Percentiles rank a stretch among this genome's conserved stretches.
These are phyloP conservation scores for Muscicapa striata DNA, from an alignment of 2,797 vertebrate genomes.

Conservation along the genomic window DNA sequence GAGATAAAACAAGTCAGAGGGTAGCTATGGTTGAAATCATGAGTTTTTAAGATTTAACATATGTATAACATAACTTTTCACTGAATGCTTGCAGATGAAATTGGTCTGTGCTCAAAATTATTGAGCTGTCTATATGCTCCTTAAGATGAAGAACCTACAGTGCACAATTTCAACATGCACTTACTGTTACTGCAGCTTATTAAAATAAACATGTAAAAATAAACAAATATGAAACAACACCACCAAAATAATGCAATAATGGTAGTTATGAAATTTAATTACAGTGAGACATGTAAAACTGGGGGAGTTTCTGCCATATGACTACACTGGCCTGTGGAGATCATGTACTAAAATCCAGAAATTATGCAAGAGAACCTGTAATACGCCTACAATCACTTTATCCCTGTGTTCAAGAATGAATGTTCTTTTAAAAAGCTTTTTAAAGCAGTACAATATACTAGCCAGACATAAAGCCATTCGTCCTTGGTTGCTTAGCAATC, in stretches of 20 bases:
- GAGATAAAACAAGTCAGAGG: not conserved
- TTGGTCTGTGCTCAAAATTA: not conserved
- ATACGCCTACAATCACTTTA: conserved; percentile 49
- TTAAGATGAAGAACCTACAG: not conserved
- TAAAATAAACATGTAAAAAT: not conserved
- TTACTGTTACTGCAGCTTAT: not conserved
- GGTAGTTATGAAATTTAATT: conserved; percentile 73
- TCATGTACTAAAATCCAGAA: conserved; percentile 14
- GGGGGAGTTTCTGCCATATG: conserved; percentile 37
- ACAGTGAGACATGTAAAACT: conserved; percentile 53
- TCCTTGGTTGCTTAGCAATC: conserved; percentile 86
- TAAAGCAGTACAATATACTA: not conserved
- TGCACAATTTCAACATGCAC: not conserved
- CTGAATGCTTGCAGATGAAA: not conserved
- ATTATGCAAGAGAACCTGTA: not conserved
- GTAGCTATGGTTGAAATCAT: not conserved
- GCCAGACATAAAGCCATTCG: conserved; percentile 65
- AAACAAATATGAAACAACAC: not conserved
- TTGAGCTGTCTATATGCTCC: rapidly evolving
- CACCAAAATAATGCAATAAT: not conserved
- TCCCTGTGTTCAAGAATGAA: conserved; percentile 15
- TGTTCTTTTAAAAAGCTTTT: conserved; percentile 45
- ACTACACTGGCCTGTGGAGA: conserved; percentile 9
- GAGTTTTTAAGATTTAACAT: not conserved
- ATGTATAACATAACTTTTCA: not conserved